Conservation (phyloP, 2,113 vertebrate species). For the Pseudolaguvia tuberculata region DNA sequence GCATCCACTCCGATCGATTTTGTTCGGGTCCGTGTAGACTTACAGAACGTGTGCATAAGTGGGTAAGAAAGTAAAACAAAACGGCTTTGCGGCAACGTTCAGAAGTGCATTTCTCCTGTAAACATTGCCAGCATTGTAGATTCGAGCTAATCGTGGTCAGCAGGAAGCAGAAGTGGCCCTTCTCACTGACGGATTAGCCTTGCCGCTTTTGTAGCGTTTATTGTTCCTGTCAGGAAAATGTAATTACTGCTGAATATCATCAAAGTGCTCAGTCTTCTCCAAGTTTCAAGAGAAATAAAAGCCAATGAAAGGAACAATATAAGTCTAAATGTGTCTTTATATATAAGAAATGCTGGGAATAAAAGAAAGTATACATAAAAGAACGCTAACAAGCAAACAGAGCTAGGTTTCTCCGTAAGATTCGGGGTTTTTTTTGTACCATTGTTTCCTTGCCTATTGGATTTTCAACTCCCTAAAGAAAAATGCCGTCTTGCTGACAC, state of each 20-base stretch:
- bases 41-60: constrained; percentile 38
- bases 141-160: constrained; percentile 73
- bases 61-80: constrained; percentile 47
- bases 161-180: constrained; percentile 68
- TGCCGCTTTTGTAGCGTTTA: constrained; percentile 70
- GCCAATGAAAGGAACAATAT: constrained; percentile 23
- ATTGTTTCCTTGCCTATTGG: constrained; percentile 41
- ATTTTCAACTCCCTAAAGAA: constrained; percentile 25
- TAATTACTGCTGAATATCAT: constrained; percentile 74
- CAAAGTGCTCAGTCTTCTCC: constrained; percentile 72
- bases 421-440: constrained; percentile 30
- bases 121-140: constrained; percentile 67
- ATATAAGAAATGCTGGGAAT: constrained; percentile 59
- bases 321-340: constrained; percentile 57
- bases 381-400: not conserved
- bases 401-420: not conserved
- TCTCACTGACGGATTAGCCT: constrained; percentile 75
- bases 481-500: constrained; percentile 65
- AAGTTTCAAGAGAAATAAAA: constrained; percentile 47
- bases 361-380: constrained; percentile 13
- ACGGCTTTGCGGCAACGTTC: constrained; percentile 56
- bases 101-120: constrained; percentile 65
- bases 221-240: constrained; percentile 71
- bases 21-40: constrained; percentile 4
- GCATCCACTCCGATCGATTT: too few relatives aligned